These are phyloP conservation scores for Maniola jurtina DNA, from an alignment of 1,140 invertebrate genomes.

Conservation along the genomic window DNA sequence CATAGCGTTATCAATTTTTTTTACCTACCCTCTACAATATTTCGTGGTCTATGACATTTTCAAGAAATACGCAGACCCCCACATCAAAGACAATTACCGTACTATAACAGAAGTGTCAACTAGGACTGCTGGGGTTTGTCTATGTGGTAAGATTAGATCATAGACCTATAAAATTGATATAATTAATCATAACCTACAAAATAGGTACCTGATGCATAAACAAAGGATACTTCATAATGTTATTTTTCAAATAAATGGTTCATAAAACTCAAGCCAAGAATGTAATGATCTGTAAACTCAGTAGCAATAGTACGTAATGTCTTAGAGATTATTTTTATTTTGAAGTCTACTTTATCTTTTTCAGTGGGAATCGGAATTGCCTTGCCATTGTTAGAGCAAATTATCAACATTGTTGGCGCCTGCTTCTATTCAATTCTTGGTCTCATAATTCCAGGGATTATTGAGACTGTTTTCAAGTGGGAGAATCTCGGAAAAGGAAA, in stretches of 20 bases:
- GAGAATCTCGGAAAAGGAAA: conserved; percentile 81
- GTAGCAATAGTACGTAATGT: too few relatives aligned
- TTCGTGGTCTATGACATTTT: conserved; percentile 91
- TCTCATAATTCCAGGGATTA: conserved; percentile 88
- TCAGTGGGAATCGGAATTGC: conserved; percentile 86
- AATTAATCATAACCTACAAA: too few relatives aligned
- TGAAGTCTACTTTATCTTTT: conserved; percentile 30
- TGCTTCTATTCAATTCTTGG: conserved; percentile 93
- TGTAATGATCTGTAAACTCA: too few relatives aligned
- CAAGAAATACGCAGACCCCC: conserved; percentile 79
- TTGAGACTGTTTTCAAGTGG: conserved; percentile 87
- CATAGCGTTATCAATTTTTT: conserved; percentile 92
- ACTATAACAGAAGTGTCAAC: conserved; percentile 82
- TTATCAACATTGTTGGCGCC: conserved; percentile 94
- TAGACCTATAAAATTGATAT: too few relatives aligned
- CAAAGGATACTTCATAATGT: too few relatives aligned
- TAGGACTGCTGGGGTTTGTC: conserved; percentile 78
- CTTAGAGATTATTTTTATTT: too few relatives aligned
- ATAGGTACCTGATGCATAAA: too few relatives aligned
- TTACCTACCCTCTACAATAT: conserved; percentile 94
- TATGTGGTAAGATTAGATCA: conserved; percentile 57
- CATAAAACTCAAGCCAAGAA: too few relatives aligned
- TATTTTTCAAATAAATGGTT: too few relatives aligned
- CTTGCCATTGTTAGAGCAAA: conserved; percentile 90
- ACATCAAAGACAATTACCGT: conserved; percentile 79